phyloP scores from a whole-genome alignment of 2,113 vertebrate species.

The Dipodomys merriami region DNA sequence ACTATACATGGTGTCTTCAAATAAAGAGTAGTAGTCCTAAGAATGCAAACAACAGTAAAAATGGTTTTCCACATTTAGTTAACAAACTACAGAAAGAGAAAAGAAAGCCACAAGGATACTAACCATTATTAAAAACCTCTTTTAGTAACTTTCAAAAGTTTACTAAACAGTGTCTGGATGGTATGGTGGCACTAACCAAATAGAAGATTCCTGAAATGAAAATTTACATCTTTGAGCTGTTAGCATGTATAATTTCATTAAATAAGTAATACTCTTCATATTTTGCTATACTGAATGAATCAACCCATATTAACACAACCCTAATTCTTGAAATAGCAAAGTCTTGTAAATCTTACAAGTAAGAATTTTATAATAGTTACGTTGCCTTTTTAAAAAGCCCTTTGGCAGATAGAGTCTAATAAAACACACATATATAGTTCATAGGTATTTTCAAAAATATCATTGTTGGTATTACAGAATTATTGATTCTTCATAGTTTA shows the following conservation, averaged over 20 bases:
- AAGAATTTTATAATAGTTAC: conserved; percentile 25
- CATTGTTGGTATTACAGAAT: neutral
- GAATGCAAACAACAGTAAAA: conserved; percentile 65
- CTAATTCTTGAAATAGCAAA: conserved; percentile 54
- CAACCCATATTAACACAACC: conserved; percentile 47
- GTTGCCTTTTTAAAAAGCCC: neutral
- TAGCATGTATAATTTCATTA: conserved; percentile 75
- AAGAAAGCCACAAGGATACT: conserved; percentile 78
- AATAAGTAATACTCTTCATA: conserved; percentile 70
- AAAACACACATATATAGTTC: conserved; percentile 36
- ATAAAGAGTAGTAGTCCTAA: neutral
- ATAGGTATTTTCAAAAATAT: conserved; percentile 45
- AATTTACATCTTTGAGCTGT: conserved; percentile 81
- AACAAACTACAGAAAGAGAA: conserved; percentile 78
- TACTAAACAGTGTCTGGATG: conserved; percentile 82
- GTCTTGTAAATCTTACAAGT: conserved; percentile 58
- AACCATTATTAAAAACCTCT: conserved; percentile 82
- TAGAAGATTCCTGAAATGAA: conserved; percentile 83
- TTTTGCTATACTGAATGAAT: conserved; percentile 55
- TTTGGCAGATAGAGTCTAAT: conserved; percentile 42
- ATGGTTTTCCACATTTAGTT: conserved; percentile 70
- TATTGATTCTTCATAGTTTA: conserved; percentile 32
- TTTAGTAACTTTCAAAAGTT: conserved; percentile 82
- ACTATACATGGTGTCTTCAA: neutral
- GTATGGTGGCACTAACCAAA: conserved; percentile 82